Percentiles rank a stretch among this genome's conserved stretches.
Conservation (phyloP, 2,797 vertebrate genomes). For the Glyptemys insculpta region DNA sequence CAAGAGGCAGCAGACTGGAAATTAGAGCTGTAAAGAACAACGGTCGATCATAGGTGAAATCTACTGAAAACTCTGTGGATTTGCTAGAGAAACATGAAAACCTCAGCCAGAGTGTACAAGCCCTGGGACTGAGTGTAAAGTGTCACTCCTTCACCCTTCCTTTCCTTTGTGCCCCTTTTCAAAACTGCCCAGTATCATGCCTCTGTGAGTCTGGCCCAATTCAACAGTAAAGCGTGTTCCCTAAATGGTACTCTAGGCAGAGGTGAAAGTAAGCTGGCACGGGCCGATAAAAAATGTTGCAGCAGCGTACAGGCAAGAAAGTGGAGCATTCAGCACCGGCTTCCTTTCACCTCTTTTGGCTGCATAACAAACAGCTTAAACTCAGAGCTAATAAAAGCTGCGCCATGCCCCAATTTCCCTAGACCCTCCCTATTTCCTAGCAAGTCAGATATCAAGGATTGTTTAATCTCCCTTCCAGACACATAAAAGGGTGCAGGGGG, state of each 20-base stretch:
- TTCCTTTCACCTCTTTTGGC: no score
- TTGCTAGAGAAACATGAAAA: neutral
- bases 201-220: neutral
- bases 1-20: neutral
- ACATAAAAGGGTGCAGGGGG: no score
- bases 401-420: no score
- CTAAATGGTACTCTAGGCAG: neutral
- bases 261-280: no score
- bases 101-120: neutral
- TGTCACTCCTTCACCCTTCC: neutral
- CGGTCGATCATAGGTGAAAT: neutral
- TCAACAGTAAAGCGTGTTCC: neutral
- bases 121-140: neutral
- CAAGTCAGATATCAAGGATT: no score
- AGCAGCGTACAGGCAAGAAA: no score
- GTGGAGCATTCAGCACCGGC: no score
- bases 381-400: no score
- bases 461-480: no score
- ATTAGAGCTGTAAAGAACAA: neutral
- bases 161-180: neutral
- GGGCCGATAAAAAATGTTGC: no score
- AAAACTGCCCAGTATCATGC: neutral
- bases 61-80: neutral
- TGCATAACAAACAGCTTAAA: no score
- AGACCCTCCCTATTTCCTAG: no score